Evolutionary conservation across 1,140 invertebrate species (phyloP).

Genomic region (Neodiprion fabricii): DNA sequence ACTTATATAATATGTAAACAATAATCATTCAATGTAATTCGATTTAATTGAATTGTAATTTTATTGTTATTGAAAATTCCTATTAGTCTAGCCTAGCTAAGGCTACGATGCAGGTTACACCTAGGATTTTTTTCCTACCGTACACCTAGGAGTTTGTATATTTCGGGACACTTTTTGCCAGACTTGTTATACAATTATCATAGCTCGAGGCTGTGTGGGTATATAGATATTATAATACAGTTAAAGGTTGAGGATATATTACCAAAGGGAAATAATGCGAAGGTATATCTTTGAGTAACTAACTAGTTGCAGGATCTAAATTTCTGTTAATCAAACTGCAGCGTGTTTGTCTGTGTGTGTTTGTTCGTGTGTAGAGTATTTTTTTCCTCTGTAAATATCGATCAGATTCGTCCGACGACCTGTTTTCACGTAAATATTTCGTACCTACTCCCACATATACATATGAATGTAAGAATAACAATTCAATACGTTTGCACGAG

Average conservation of each 20-base stretch:
- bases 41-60: neutral
- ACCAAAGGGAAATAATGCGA: conserved; percentile 21
- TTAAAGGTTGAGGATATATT: conserved; percentile 20
- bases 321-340: conserved; percentile 1
- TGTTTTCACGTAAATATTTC: too few relatives aligned
- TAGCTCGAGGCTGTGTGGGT: conserved; percentile 20
- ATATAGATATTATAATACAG: conserved; percentile 28
- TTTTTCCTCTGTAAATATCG: neutral
- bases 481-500: too few relatives aligned
- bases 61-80: conserved; percentile 21
- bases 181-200: conserved; percentile 16
- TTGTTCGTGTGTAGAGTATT: conserved; percentile 12
- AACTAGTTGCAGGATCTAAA: neutral
- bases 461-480: too few relatives aligned
- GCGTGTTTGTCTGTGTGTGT: neutral
- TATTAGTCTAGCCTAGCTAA: conserved; percentile 24
- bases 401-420: too few relatives aligned
- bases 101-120: conserved; percentile 27
- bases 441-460: too few relatives aligned
- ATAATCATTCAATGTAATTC: neutral
- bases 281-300: neutral
- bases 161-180: conserved; percentile 22
- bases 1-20: conserved; percentile 3
- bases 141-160: conserved; percentile 23
- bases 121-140: conserved; percentile 21